These are phyloP conservation scores for Tenthredo distinguenda DNA, from an alignment of 2,888 invertebrate species.

Conservation along the genomic window DNA sequence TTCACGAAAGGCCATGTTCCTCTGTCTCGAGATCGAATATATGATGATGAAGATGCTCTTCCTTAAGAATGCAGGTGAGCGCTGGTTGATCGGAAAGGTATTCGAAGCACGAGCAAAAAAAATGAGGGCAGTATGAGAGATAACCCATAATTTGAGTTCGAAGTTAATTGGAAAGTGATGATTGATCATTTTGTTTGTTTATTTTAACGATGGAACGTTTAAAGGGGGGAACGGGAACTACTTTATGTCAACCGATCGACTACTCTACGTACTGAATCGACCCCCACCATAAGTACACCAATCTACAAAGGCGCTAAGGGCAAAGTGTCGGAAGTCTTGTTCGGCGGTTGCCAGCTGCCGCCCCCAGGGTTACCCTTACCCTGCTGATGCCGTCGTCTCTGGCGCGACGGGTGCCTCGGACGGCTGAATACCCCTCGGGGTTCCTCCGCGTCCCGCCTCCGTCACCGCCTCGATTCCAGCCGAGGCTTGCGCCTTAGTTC, in stretches of 20 bases:
- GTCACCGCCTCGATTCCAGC: conserved; percentile 41
- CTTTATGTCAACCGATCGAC: conserved; percentile 13
- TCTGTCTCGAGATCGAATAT: neutral
- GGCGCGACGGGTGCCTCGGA: conserved; percentile 72
- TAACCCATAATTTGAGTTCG: neutral
- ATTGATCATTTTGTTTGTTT: conserved; percentile 32
- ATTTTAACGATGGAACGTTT: conserved; percentile 23
- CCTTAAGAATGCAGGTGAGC: neutral
- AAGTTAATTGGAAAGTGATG: conserved; percentile 20
- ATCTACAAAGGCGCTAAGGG: conserved; percentile 47
- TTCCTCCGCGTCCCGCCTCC: conserved; percentile 30
- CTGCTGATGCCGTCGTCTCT: conserved; percentile 51
- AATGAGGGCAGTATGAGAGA: neutral
- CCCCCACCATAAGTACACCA: conserved; percentile 35
- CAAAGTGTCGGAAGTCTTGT: conserved; percentile 49
- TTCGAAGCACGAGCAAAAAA: neutral
- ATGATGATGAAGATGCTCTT: neutral
- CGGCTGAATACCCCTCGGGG: conserved; percentile 70
- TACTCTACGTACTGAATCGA: conserved; percentile 12
- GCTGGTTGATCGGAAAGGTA: neutral
- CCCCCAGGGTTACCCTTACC: conserved; percentile 65
- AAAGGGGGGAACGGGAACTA: neutral
- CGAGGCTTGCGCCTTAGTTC: conserved; percentile 35
- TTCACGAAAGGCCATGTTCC: neutral
- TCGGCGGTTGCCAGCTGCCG: conserved; percentile 73